Percentiles rank a stretch among this genome's conserved stretches.
Evolutionary conservation across 2,797 vertebrate species (phyloP).

Genomic region (Oryzias sinensis): DNA sequence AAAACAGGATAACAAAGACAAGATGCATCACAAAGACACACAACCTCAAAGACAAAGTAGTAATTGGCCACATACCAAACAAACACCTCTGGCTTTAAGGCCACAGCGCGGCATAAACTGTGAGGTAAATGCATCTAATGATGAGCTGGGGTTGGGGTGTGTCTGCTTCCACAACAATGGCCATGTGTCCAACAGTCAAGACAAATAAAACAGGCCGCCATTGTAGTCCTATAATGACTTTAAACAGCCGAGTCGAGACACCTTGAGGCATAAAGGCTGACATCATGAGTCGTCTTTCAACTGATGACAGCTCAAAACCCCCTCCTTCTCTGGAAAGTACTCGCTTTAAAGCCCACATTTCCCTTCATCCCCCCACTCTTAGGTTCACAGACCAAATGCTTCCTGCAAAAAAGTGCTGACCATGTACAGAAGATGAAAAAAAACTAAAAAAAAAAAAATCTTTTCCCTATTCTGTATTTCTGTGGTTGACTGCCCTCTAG

Average conservation of each 20-base stretch:
- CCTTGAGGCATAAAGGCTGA: conserved; percentile 39
- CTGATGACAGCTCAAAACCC: conserved; percentile 17
- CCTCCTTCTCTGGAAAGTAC: conserved; percentile 35
- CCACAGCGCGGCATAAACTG: conserved; percentile 55
- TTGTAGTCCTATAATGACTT: conserved; percentile 57
- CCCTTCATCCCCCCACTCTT: conserved; percentile 9
- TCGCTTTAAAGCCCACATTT: conserved; percentile 33
- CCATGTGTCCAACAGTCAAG: conserved; percentile 62
- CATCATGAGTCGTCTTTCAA: conserved; percentile 42
- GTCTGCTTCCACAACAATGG: conserved; percentile 57
- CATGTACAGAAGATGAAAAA: conserved; percentile 54
- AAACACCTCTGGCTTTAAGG: conserved; percentile 54
- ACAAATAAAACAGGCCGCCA: conserved; percentile 62
- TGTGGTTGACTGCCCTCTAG: conserved; percentile 70
- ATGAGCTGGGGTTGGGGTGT: conserved; percentile 32
- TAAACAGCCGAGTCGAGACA: conserved; percentile 46
- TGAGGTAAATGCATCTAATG: conserved; percentile 51
- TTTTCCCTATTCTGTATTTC: conserved; percentile 16
- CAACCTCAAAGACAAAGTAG: conserved; percentile 11
- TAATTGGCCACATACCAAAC: conserved; percentile 56
- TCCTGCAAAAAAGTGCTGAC: conserved; percentile 65
- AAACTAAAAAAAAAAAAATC: background rate
- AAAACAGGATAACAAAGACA: conserved; percentile 22
- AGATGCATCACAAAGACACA: conserved; percentile 26
- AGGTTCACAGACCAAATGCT: conserved; percentile 27